A percentile compares a stretch with the other conserved stretches of the same genome.
Evolutionary conservation across 2,113 vertebrate species (phyloP).

Genomic region (Nibea coibor): DNA sequence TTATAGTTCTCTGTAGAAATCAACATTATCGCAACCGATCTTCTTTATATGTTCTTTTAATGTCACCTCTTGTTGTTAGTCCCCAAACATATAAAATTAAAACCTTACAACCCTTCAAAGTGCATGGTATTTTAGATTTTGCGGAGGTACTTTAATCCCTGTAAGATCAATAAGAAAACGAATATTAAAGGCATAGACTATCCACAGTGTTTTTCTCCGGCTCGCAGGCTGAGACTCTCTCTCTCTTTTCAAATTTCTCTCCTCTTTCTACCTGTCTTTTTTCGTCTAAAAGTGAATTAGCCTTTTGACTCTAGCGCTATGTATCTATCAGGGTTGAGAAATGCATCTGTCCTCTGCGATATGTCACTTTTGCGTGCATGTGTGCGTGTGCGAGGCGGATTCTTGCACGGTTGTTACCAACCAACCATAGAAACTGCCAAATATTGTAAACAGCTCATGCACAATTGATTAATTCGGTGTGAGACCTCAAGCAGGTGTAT

Average conservation of each 20-base stretch:
- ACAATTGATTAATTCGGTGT: constrained; percentile 30
- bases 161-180: not conserved
- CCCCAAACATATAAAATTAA: not conserved
- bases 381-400: not conserved
- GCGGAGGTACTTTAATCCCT: not conserved
- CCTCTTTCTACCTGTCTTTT: not conserved
- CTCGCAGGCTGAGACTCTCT: not conserved
- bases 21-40: not conserved
- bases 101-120: not conserved
- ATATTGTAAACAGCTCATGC: constrained; percentile 18
- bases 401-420: constrained; percentile 6
- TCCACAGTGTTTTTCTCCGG: not conserved
- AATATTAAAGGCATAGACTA: not conserved
- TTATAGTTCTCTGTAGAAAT: not conserved
- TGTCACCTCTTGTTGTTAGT: not conserved
- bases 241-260: not conserved
- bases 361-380: constrained; percentile 4
- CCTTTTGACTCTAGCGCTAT: constrained; percentile 43
- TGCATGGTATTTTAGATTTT: not conserved
- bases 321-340: constrained; percentile 45
- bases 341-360: constrained; percentile 31
- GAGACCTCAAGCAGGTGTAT: constrained; percentile 40
- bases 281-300: constrained; percentile 44
- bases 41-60: not conserved
- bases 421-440: constrained; percentile 6